Conservation (phyloP, 2,888 invertebrate species). For the Netelia fuscicornis region DNA sequence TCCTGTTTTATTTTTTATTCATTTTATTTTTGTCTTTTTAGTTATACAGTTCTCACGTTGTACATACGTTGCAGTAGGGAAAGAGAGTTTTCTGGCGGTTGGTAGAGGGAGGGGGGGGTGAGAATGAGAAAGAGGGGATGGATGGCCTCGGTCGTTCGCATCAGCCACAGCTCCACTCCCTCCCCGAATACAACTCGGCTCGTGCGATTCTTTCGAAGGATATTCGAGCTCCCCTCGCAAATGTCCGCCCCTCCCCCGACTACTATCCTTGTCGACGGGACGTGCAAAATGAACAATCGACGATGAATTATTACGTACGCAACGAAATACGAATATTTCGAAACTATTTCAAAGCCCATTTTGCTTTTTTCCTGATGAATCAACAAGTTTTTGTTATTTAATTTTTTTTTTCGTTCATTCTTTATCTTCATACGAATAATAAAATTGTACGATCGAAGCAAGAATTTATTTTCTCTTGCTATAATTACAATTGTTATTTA, state of each 20-base stretch:
- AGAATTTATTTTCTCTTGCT: too few relatives aligned
- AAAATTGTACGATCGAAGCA: too few relatives aligned
- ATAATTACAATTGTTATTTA: too few relatives aligned
- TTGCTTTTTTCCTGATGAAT: too few relatives aligned
- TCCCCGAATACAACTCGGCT: conserved; percentile 26
- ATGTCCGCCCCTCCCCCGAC: not conserved
- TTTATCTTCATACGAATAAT: too few relatives aligned
- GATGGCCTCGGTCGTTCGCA: conserved; percentile 38
- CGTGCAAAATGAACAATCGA: too few relatives aligned
- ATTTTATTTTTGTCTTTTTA: conserved; percentile 21
- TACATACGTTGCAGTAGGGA: conserved; percentile 5
- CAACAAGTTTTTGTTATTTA: not conserved
- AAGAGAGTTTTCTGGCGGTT: conserved; percentile 12
- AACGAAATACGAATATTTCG: too few relatives aligned
- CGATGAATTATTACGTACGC: too few relatives aligned
- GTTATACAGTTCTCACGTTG: conserved; percentile 1
- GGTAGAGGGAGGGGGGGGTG: not conserved
- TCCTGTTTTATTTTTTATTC: not conserved
- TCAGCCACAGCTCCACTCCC: not conserved
- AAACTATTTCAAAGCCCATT: too few relatives aligned
- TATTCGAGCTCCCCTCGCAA: not conserved
- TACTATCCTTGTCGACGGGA: not conserved
- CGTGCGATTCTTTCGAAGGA: conserved; percentile 39
- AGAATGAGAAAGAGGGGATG: not conserved
- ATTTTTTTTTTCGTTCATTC: not conserved